These are phyloP conservation scores for Vombatus ursinus DNA, from an alignment of 2,113 vertebrate species.

Conservation along the genomic window DNA sequence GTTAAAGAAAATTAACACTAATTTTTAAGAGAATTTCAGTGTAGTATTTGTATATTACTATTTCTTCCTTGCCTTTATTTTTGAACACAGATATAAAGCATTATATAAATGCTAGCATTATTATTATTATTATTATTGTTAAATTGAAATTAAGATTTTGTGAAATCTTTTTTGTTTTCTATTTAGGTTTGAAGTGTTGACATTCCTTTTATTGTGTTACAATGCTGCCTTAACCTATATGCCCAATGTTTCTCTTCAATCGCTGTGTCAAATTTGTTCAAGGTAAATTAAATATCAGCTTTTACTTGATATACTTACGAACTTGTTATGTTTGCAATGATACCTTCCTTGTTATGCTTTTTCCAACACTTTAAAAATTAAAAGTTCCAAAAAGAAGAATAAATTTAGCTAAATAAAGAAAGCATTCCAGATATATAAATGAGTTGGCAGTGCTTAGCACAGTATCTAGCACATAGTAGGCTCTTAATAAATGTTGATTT, in stretches of 20 bases:
- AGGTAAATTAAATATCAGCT: slow-evolving; percentile 86
- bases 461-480: neutral
- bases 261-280: slow-evolving; percentile 96
- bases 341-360: neutral
- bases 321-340: neutral
- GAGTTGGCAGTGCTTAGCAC: neutral
- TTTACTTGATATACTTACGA: neutral
- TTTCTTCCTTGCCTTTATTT: slow-evolving; percentile 32
- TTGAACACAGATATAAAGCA: neutral
- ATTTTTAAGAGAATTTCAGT: neutral
- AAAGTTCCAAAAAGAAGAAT: neutral
- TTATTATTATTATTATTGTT: neutral
- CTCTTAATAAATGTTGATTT: neutral
- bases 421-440: neutral
- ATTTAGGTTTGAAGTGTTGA: slow-evolving; percentile 96
- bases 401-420: neutral
- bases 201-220: slow-evolving; percentile 96
- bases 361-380: neutral
- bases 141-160: slow-evolving; percentile 47
- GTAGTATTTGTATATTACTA: neutral
- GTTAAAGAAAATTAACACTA: slow-evolving; percentile 15
- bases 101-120: neutral
- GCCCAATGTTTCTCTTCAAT: slow-evolving; percentile 93
- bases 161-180: slow-evolving; percentile 69
- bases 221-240: slow-evolving; percentile 96